These are phyloP conservation scores for Drusus annulatus DNA, from an alignment of 1,140 invertebrate genomes.

Conservation along the genomic window DNA sequence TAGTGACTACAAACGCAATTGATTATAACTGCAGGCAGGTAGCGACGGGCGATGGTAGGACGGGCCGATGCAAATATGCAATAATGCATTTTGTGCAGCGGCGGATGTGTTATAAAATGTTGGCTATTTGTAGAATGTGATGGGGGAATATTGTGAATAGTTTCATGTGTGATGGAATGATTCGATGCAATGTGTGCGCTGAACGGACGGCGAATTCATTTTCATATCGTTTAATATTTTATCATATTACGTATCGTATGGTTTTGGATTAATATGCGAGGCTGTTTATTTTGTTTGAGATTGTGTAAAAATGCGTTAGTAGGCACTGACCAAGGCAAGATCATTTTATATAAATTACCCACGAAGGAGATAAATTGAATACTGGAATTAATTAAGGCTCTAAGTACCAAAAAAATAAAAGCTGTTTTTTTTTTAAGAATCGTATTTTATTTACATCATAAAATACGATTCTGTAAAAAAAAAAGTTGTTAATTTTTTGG, in stretches of 20 bases:
- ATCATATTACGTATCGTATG: not conserved
- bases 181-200: not conserved
- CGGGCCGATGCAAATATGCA: conserved; percentile 53
- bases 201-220: not conserved
- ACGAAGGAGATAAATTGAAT: not conserved
- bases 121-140: conserved; percentile 32
- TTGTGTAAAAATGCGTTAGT: not conserved
- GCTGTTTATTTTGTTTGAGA: not conserved
- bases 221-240: not conserved
- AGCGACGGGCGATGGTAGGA: not conserved
- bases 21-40: conserved; percentile 39
- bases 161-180: conserved; percentile 19
- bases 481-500: no score
- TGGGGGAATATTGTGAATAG: not conserved
- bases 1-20: not conserved
- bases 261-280: not conserved
- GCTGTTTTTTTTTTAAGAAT: no score
- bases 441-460: no score
- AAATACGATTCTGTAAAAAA: no score
- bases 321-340: not conserved
- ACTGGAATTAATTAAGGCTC: no score
- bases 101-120: conserved; percentile 57
- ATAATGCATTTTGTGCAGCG: conserved; percentile 55
- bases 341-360: not conserved
- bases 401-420: no score